Evolutionary conservation across 2,797 vertebrate species (phyloP).

Genomic region (Malacoraja senta): DNA sequence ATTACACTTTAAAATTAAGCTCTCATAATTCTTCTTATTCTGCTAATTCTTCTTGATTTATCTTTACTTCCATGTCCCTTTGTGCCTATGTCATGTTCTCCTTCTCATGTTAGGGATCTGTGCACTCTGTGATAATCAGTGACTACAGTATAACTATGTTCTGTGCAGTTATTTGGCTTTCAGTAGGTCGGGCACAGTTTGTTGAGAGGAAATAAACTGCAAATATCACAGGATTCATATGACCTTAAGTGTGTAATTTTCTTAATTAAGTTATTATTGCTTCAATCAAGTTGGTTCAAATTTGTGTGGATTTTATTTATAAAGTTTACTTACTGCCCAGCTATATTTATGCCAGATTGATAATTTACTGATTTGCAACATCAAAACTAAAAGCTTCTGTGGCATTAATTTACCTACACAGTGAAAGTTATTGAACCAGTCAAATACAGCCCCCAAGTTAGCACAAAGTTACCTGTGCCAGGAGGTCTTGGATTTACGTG

Average conservation of each 20-base stretch:
- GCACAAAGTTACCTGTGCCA: not conserved
- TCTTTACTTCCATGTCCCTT: not conserved
- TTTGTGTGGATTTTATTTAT: not conserved
- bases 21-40: not conserved
- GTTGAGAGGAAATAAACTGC: conserved; percentile 31
- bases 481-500: not conserved
- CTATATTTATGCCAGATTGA: not conserved
- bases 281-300: conserved; percentile 17
- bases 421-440: not conserved
- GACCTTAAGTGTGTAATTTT: conserved; percentile 36
- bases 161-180: not conserved
- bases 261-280: conserved; percentile 18
- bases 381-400: not conserved
- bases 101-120: not conserved
- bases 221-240: conserved; percentile 13
- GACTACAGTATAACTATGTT: not conserved
- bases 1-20: not conserved
- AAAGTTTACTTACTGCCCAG: not conserved
- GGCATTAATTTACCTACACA: not conserved
- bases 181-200: not conserved
- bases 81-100: not conserved
- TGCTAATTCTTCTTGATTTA: not conserved
- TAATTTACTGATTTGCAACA: not conserved
- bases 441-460: not conserved
- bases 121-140: not conserved